Percentiles rank a stretch among this genome's conserved stretches.
These are phyloP conservation scores for Chaetodon trifascialis DNA, from an alignment of 2,113 vertebrate species.

Conservation along the genomic window DNA sequence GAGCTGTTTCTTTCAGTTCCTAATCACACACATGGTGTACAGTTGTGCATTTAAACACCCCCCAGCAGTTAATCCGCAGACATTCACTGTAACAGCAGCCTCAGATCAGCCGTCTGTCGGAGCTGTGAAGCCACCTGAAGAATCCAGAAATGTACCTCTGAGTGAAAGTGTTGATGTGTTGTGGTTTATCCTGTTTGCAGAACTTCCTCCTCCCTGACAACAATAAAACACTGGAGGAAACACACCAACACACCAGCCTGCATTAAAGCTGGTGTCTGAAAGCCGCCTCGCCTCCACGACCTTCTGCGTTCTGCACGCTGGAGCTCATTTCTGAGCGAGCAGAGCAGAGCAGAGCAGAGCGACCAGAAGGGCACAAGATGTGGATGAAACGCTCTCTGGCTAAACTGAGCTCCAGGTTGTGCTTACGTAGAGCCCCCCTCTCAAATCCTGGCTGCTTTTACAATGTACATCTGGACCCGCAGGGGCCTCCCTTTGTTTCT, in stretches of 20 bases:
- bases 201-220: neutral
- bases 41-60: neutral
- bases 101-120: neutral
- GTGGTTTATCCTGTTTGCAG: neutral
- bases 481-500: constrained; percentile 57
- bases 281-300: neutral
- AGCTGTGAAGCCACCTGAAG: constrained; percentile 1
- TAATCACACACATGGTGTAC: neutral
- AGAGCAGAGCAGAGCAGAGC: constrained; percentile 6
- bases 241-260: neutral
- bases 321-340: neutral
- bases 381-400: constrained; percentile 30
- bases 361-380: neutral
- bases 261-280: neutral
- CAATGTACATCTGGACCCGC: constrained; percentile 62
- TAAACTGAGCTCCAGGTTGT: constrained; percentile 47
- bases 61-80: neutral
- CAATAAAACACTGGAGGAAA: neutral
- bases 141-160: neutral
- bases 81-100: neutral
- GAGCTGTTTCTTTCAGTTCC: neutral
- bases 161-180: neutral
- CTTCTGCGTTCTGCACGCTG: neutral
- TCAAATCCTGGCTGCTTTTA: constrained; percentile 35
- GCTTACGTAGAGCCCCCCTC: constrained; percentile 17